These are phyloP conservation scores for Heliconius ethilla DNA, from an alignment of 2,888 invertebrate genomes.

Conservation along the genomic window DNA sequence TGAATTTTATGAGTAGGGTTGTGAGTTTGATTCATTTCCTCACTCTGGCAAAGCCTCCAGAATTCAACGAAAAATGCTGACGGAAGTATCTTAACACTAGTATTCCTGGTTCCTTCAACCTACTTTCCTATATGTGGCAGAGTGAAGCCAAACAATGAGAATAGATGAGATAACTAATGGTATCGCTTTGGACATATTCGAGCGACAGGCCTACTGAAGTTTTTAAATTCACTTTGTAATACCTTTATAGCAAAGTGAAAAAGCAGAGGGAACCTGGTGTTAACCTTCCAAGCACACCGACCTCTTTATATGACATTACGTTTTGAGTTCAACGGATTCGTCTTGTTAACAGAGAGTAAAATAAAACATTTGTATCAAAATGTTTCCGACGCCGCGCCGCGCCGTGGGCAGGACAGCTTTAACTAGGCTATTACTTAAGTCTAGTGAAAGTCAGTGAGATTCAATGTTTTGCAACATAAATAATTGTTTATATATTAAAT, in stretches of 20 bases:
- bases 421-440: constrained; percentile 28
- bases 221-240: not conserved
- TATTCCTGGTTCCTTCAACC: too few relatives aligned
- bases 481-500: constrained; percentile 23
- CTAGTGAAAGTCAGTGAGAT: constrained; percentile 28
- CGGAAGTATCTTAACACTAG: too few relatives aligned
- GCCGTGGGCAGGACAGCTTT: constrained; percentile 28
- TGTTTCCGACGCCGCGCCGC: not conserved
- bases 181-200: not conserved
- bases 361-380: constrained; percentile 3
- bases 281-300: not conserved
- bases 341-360: not conserved
- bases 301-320: not conserved
- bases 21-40: too few relatives aligned
- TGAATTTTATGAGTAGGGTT: too few relatives aligned
- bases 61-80: too few relatives aligned
- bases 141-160: not conserved
- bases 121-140: not conserved
- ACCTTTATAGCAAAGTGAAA: not conserved
- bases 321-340: not conserved
- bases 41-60: too few relatives aligned
- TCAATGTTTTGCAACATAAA: constrained; percentile 27
- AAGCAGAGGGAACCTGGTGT: not conserved
- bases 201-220: not conserved
- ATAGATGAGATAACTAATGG: not conserved